These are phyloP conservation scores for Chrysoperla carnea DNA, from an alignment of 1,140 invertebrate genomes.

Conservation along the genomic window DNA sequence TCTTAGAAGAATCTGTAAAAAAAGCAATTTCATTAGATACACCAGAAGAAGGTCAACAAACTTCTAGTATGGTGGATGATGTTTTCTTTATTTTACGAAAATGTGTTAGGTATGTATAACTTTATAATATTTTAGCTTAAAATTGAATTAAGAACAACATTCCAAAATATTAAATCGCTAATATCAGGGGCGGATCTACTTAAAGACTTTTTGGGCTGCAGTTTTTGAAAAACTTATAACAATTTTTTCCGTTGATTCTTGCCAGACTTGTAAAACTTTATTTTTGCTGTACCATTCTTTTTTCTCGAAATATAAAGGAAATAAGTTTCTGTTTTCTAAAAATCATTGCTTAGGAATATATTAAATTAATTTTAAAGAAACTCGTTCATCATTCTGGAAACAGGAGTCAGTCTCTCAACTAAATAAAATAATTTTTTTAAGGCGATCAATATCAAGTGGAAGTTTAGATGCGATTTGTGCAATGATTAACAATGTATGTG, in stretches of 20 bases:
- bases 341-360: no score
- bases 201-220: not conserved
- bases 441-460: constrained; percentile 71
- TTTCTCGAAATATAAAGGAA: no score
- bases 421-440: constrained; percentile 20
- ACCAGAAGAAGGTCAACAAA: constrained; percentile 48
- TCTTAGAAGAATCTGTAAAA: constrained; percentile 86
- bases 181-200: not conserved
- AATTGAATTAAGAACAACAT: no score
- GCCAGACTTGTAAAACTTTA: no score
- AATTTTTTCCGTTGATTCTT: no score
- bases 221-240: no score
- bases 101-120: constrained; percentile 55
- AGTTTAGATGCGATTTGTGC: constrained; percentile 93
- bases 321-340: no score
- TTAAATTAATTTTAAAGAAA: no score
- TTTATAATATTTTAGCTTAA: not conserved
- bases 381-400: no score
- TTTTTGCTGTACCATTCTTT: no score
- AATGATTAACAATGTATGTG: constrained; percentile 85
- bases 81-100: constrained; percentile 96
- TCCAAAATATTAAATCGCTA: not conserved
- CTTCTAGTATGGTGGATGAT: constrained; percentile 92
- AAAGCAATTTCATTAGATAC: constrained; percentile 85
- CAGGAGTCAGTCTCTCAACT: no score